Conservation (phyloP, 1,140 invertebrate species). For the Cydia pomonella region DNA sequence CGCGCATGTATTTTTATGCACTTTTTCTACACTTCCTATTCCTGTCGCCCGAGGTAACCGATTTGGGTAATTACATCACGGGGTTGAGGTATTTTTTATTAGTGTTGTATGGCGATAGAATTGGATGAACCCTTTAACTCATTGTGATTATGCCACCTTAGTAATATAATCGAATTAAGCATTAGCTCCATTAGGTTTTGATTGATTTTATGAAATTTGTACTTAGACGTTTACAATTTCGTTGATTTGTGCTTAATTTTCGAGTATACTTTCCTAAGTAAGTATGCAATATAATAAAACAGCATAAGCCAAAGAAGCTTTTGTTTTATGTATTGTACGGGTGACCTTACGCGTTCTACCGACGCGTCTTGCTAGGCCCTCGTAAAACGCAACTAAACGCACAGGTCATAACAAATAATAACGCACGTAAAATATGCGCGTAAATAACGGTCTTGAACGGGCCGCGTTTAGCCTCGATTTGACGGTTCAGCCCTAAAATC, state of each 20-base stretch:
- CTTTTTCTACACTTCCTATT: conserved; percentile 53
- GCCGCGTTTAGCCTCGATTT: neutral
- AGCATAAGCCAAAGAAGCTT: neutral
- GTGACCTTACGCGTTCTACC: neutral
- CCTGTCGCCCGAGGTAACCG: conserved; percentile 38
- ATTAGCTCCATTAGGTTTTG: no score
- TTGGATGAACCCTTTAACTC: conserved; percentile 40
- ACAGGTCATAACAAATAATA: conserved; percentile 20
- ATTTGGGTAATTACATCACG: conserved; percentile 41
- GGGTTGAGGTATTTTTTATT: neutral
- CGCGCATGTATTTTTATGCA: conserved; percentile 67
- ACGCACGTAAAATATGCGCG: neutral
- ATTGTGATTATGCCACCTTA: conserved; percentile 8
- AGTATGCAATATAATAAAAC: neutral
- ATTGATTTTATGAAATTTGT: no score
- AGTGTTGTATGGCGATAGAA: neutral
- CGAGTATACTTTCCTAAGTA: neutral
- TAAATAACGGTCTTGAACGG: conserved; percentile 10
- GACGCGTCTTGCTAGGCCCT: neutral
- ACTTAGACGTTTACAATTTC: no score
- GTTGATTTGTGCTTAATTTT: no score
- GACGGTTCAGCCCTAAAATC: conserved; percentile 26
- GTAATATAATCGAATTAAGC: neutral
- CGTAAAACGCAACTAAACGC: conserved; percentile 20
- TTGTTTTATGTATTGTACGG: neutral